Conservation (phyloP, 2,797 vertebrate genomes). For the Betta splendens region DNA sequence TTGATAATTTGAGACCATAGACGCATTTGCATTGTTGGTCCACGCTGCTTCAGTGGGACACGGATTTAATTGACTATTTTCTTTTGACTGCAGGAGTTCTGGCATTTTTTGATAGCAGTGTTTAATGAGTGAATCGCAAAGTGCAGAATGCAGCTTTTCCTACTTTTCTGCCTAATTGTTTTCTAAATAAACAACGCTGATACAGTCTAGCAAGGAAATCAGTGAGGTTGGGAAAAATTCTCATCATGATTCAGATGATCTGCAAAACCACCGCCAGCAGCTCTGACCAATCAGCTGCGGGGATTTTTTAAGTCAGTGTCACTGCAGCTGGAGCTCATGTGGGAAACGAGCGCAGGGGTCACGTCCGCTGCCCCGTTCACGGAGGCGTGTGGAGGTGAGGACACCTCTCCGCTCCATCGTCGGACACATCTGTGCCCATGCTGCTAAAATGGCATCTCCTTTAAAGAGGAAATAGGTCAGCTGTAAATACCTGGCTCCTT, state of each 20-base stretch:
- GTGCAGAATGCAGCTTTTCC: slow-evolving; percentile 28
- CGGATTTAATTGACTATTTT: slow-evolving; percentile 45
- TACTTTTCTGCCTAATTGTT: slow-evolving; percentile 47
- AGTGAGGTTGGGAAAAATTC: slow-evolving; percentile 19
- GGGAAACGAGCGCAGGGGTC: slow-evolving; percentile 43
- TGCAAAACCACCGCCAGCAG: no score
- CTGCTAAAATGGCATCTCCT: slow-evolving; percentile 46
- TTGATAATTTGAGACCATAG: slow-evolving; percentile 29
- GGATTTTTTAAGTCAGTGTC: slow-evolving; percentile 53
- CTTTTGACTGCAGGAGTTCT: slow-evolving; percentile 12
- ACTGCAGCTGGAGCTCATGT: slow-evolving; percentile 50
- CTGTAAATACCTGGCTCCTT: slow-evolving; percentile 60
- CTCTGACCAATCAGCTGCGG: slow-evolving; percentile 25
- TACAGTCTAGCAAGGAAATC: slow-evolving; percentile 32
- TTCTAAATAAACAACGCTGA: slow-evolving; percentile 43
- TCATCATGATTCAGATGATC: slow-evolving; percentile 20
- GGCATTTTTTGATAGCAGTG: slow-evolving; percentile 16
- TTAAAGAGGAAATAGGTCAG: slow-evolving; percentile 67
- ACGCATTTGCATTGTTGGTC: slow-evolving; percentile 31
- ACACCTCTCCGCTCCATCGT: slow-evolving; percentile 53
- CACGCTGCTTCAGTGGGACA: slow-evolving; percentile 21
- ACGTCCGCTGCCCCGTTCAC: slow-evolving; percentile 54
- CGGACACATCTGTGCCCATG: slow-evolving; percentile 66
- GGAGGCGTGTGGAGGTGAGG: slow-evolving; percentile 58
- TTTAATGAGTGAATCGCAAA: slow-evolving; percentile 35